phyloP scores from a whole-genome alignment of 1,140 invertebrate genomes.

The Camponotus pennsylvanicus region DNA sequence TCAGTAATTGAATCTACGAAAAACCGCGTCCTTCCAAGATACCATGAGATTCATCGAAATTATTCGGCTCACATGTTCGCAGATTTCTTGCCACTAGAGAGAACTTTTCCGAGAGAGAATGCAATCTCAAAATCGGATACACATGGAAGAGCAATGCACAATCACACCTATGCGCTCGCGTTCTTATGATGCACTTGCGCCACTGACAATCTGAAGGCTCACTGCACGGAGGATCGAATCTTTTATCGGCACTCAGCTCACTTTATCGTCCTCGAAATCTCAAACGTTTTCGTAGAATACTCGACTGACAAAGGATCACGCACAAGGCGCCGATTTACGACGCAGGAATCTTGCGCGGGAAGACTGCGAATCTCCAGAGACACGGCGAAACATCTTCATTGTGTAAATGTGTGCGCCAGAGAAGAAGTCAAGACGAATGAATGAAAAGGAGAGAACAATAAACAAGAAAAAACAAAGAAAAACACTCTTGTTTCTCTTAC shows the following conservation, averaged over 20 bases:
- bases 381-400: neutral
- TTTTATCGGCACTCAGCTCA: neutral
- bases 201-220: neutral
- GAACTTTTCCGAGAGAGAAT: neutral
- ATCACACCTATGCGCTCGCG: neutral
- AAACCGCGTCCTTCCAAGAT: neutral
- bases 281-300: neutral
- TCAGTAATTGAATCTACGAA: neutral
- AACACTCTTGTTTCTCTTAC: neutral
- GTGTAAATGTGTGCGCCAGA: neutral
- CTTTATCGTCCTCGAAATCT: neutral
- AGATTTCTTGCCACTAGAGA: constrained; percentile 1
- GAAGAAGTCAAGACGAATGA: neutral
- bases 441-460: neutral
- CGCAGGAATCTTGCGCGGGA: constrained; percentile 46
- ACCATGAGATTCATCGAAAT: neutral
- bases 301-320: neutral
- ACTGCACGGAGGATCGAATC: neutral
- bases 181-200: neutral
- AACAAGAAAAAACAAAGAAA: neutral
- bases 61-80: neutral
- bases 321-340: neutral
- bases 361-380: neutral
- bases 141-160: constrained; percentile 5
- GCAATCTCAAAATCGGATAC: neutral